Conservation (phyloP, 1,140 invertebrate species). For the Lysiphlebus fabarum region DNA sequence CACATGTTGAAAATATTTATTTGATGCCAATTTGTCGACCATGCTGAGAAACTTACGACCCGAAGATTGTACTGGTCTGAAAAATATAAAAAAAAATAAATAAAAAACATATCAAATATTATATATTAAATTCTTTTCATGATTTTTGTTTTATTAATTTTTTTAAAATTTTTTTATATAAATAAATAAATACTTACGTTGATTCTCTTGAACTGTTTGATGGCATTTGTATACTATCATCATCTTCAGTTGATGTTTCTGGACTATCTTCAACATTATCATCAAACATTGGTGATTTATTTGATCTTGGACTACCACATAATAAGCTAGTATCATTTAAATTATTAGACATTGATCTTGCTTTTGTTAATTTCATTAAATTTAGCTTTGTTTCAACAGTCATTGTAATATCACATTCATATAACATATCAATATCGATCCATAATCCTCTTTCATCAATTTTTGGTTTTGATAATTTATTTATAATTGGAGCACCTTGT, state of each 20-base stretch:
- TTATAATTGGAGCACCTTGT: slow-evolving; percentile 71
- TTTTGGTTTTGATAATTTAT: slow-evolving; percentile 68
- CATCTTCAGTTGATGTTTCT: slow-evolving; percentile 86
- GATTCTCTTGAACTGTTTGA: slow-evolving; percentile 41
- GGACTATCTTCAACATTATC: slow-evolving; percentile 89
- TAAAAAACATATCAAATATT: background rate
- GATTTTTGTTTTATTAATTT: no score
- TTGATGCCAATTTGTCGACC: slow-evolving; percentile 86
- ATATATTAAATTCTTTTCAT: no score
- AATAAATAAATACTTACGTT: slow-evolving; percentile 35
- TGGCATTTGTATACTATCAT: slow-evolving; percentile 49
- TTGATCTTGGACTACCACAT: slow-evolving; percentile 35
- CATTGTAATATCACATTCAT: slow-evolving; percentile 83
- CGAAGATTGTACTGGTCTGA: slow-evolving; percentile 52
- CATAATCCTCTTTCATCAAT: slow-evolving; percentile 87
- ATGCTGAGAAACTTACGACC: slow-evolving; percentile 78
- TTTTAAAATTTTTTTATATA: no score
- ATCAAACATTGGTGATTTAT: slow-evolving; percentile 65
- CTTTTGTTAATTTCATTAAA: slow-evolving; percentile 77
- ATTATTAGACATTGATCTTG: slow-evolving; percentile 32
- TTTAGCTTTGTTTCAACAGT: slow-evolving; percentile 95
- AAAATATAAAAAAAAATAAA: slow-evolving; percentile 26
- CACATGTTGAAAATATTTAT: slow-evolving; percentile 84
- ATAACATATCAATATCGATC: slow-evolving; percentile 87
- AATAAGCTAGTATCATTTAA: slow-evolving; percentile 24